Evolutionary conservation across 2,797 vertebrate genomes (phyloP), one percentile per base, ranked within the genome.

Genomic region (Acanthopagrus latus): DNA sequence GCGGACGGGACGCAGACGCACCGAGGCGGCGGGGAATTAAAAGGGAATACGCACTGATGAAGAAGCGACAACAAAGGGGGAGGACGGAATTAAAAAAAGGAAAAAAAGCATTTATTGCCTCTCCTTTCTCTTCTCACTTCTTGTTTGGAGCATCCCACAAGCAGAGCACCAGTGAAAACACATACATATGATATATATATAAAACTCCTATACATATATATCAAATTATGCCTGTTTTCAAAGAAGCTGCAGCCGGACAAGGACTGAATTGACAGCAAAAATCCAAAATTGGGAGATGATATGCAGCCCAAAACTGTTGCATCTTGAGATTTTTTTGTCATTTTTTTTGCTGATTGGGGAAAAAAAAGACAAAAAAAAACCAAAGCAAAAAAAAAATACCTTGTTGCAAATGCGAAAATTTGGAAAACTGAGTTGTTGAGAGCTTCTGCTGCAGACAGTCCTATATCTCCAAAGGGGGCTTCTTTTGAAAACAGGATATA

Each of bases 151-250:
- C 92, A 89, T 86, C 88, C 83, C 93, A 94, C 90, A 93, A 90
- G 88, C 94, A 94, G 93, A 93, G 82, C 90, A 93, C 91, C 92
- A 94, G 95, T 95, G 95, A 95, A 96, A 96, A 95, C 94, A 95
- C 95, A 96, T 95, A 96, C 94, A 95, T 95, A 93, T 95, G 94
- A 95, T 95, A 96, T 95, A 95, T 95, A 95, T 95, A 92, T 95
- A 95, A 95, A 93, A 93, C 76, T 90, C 91, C 89, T 95, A 94
- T 95, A 95, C 94, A 95, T 95, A 96, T 95, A 95, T 96, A 96
- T 96, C 95, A 96, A 93, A 95, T 95, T 95, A 95, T 95, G 95
- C 87, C 92, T 95, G 95, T 95, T 95, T 96, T 95, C 95, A 91
- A 85, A 94, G 94, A 94, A 93, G 91, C 93, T 91, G 90, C 89